Evolutionary conservation across 92 coral and sea anemone species (phyloP).

Genomic region (Parazoanthus swiftii): DNA sequence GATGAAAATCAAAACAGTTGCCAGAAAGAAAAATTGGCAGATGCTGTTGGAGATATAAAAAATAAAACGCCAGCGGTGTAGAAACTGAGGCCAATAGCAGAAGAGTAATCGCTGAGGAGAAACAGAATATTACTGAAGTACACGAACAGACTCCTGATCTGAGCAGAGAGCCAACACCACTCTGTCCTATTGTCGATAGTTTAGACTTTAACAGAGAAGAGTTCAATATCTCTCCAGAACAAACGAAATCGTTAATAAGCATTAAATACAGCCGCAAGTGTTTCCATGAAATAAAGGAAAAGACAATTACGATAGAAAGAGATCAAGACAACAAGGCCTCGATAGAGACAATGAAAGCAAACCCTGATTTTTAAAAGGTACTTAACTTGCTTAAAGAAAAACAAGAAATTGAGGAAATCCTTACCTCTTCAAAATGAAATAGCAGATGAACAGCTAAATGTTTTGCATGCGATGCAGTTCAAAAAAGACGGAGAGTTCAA

Average conservation of each 20-base stretch:
- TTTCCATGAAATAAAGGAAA: neutral
- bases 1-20: neutral
- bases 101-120: neutral
- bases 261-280: neutral
- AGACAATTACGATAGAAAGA: neutral
- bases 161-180: neutral
- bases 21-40: neutral
- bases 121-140: neutral
- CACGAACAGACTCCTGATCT: neutral
- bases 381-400: conserved; percentile 23
- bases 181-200: neutral
- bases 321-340: neutral
- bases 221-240: neutral
- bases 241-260: neutral
- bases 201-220: neutral
- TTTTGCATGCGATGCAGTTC: conserved; percentile 24
- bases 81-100: neutral
- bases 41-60: neutral
- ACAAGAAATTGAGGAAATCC: conserved; percentile 23
- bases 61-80: neutral
- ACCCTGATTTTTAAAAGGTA: conserved; percentile 1
- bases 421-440: conserved; percentile 29
- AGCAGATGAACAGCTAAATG: conserved; percentile 17
- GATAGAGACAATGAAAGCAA: neutral
- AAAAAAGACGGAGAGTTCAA: conserved; percentile 29